Conservation (phyloP, 2,888 invertebrate genomes). For the Shargacucullia verbasci region DNA sequence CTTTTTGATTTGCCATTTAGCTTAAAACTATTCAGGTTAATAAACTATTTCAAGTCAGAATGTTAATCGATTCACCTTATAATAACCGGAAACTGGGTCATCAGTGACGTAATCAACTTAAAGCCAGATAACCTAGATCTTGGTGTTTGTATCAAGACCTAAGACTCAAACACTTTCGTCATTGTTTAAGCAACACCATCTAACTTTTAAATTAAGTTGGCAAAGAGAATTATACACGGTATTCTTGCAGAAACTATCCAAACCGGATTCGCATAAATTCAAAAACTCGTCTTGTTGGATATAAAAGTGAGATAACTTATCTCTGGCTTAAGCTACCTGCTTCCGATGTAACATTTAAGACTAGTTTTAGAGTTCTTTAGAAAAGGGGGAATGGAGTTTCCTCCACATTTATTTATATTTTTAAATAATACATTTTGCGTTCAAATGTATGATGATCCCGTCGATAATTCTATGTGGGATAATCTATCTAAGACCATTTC, state of each 20-base stretch:
- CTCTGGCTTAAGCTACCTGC: slow-evolving; percentile 5
- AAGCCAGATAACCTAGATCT: slow-evolving; percentile 9
- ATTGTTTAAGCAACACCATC: slow-evolving; percentile 37
- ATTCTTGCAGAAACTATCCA: slow-evolving; percentile 27
- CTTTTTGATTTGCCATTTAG: too few relatives aligned
- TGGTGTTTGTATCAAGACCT: slow-evolving; percentile 18
- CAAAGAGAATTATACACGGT: slow-evolving; percentile 25
- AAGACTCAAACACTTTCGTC: slow-evolving; percentile 28
- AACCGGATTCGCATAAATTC: slow-evolving; percentile 25
- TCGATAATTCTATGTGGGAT: too few relatives aligned
- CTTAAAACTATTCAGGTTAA: not conserved
- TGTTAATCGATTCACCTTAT: slow-evolving; percentile 23
- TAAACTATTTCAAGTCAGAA: slow-evolving; percentile 20
- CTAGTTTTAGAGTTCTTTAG: not conserved
- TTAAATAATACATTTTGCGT: too few relatives aligned
- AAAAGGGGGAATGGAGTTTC: not conserved
- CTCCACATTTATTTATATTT: too few relatives aligned
- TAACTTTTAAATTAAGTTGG: slow-evolving; percentile 40
- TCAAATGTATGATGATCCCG: too few relatives aligned
- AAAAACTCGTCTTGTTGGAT: slow-evolving; percentile 17
- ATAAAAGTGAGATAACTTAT: slow-evolving; percentile 13
- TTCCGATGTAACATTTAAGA: slow-evolving; percentile 17
- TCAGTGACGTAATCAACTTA: slow-evolving; percentile 30
- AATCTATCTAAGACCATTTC: too few relatives aligned
- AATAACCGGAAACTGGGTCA: slow-evolving; percentile 22